These are phyloP conservation scores for Notospermus geniculatus DNA, from an alignment of 1,140 invertebrate species.

Conservation along the genomic window DNA sequence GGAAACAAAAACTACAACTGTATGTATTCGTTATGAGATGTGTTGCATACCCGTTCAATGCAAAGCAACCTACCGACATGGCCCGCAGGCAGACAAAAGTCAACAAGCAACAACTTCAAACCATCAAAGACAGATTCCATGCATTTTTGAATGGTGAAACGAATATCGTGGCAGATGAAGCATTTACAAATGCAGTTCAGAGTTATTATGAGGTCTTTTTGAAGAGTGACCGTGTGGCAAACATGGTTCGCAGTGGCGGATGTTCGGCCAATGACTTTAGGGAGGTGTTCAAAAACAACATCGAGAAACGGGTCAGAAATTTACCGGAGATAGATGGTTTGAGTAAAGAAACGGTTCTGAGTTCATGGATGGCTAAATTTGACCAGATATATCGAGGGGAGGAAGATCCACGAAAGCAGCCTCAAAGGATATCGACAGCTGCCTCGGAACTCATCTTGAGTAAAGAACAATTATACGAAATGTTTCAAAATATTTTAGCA, in stretches of 20 bases:
- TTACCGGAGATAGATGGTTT: constrained; percentile 98
- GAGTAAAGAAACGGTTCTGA: constrained; percentile 98
- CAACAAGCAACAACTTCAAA: constrained; percentile 92
- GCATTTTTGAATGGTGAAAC: constrained; percentile 79
- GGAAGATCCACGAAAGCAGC: constrained; percentile 55
- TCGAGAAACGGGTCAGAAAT: constrained; percentile 93
- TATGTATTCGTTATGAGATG: constrained; percentile 99
- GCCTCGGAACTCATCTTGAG: constrained; percentile 56
- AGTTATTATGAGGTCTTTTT: constrained; percentile 97
- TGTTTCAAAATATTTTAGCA: constrained; percentile 98
- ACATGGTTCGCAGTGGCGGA: constrained; percentile 95
- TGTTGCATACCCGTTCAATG: constrained; percentile 98
- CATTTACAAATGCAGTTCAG: constrained; percentile 97
- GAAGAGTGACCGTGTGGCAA: constrained; percentile 89
- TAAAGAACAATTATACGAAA: constrained; percentile 81
- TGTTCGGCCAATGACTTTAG: constrained; percentile 98
- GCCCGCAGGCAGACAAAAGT: constrained; percentile 73
- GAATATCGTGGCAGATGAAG: constrained; percentile 93
- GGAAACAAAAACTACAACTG: constrained; percentile 71
- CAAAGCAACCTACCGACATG: constrained; percentile 98
- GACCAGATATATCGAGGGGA: constrained; percentile 95
- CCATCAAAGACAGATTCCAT: constrained; percentile 92
- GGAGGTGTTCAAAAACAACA: constrained; percentile 95
- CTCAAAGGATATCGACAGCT: constrained; percentile 50
- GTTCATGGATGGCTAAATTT: constrained; percentile 99